These are phyloP conservation scores for Brachionus paranguensis DNA, from an alignment of 1,140 invertebrate species.

Conservation along the genomic window DNA sequence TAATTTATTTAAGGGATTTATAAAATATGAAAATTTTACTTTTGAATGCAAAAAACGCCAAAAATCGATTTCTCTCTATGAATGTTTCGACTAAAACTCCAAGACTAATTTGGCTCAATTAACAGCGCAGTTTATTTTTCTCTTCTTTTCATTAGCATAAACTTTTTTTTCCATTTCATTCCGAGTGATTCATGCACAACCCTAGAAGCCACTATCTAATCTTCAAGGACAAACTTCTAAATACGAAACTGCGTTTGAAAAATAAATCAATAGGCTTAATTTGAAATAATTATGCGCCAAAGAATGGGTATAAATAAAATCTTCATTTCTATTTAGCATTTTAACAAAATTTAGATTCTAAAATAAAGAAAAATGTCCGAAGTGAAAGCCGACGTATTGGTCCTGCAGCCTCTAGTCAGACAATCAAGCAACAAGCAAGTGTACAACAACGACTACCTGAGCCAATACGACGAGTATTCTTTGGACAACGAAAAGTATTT, in stretches of 20 bases:
- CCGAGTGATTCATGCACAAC: not conserved
- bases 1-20: not conserved
- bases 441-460: not conserved
- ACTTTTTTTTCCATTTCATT: not conserved
- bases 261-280: slow-evolving; percentile 1
- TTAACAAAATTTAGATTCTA: not conserved
- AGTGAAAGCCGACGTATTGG: not conserved
- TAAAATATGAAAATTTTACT: slow-evolving; percentile 1
- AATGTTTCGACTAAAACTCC: not conserved
- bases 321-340: not conserved
- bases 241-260: not conserved
- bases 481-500: slow-evolving; percentile 31
- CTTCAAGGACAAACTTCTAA: not conserved
- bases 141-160: not conserved
- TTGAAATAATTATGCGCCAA: not conserved
- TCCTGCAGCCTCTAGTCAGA: not conserved
- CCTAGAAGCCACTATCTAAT: not conserved
- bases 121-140: not conserved
- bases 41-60: not conserved
- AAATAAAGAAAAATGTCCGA: slow-evolving; percentile 3
- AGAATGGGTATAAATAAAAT: not conserved
- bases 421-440: not conserved
- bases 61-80: not conserved
- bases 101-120: not conserved
- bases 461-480: slow-evolving; percentile 15